Evolutionary conservation across 2,888 invertebrate genomes (phyloP), one percentile per base, ranked within the genome.

Genomic region (Coenonympha glycerion): DNA sequence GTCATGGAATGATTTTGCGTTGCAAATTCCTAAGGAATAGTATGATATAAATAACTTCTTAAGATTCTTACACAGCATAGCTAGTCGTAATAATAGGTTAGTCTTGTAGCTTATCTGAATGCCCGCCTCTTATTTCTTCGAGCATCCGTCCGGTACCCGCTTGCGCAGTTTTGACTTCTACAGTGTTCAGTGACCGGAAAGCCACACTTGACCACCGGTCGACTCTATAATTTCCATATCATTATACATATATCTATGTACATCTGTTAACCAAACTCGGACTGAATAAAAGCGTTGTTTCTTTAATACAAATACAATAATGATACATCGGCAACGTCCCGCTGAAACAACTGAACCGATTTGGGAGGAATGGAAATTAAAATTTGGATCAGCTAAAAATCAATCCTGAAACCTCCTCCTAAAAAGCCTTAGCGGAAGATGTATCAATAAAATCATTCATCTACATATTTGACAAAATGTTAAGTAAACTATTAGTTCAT

Each of bases 401-500:
- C n/a, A n/a, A n/a, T n/a, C n/a, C n/a, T n/a, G n/a, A n/a, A n/a
- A n/a, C n/a, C n/a, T n/a, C n/a, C n/a, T n/a, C n/a, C n/a, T n/a
- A n/a, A n/a, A n/a, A n/a, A n/a, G n/a, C n/a, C n/a, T n/a, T n/a
- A n/a, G n/a, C n/a, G n/a, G n/a, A n/a, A n/a, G n/a, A n/a, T n/a
- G n/a, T n/a, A n/a, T n/a, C n/a, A n/a, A n/a, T n/a, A n/a, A n/a
- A n/a, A n/a, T n/a, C n/a, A n/a, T n/a, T n/a, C n/a, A n/a, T n/a
- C n/a, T n/a, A n/a, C n/a, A n/a, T n/a, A n/a, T n/a, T n/a, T n/a
- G n/a, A n/a, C n/a, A n/a, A n/a, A n/a, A n/a, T n/a, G n/a, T n/a
- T n/a, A n/a, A n/a, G n/a, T 45, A 33, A 31, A 24, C 18, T 26
- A 52, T 63, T 56, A 57, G 55, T 52, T 49, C 40, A 53, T 50